These are phyloP conservation scores for Lottia scabra DNA, from an alignment of 2,888 invertebrate species.

Conservation along the genomic window DNA sequence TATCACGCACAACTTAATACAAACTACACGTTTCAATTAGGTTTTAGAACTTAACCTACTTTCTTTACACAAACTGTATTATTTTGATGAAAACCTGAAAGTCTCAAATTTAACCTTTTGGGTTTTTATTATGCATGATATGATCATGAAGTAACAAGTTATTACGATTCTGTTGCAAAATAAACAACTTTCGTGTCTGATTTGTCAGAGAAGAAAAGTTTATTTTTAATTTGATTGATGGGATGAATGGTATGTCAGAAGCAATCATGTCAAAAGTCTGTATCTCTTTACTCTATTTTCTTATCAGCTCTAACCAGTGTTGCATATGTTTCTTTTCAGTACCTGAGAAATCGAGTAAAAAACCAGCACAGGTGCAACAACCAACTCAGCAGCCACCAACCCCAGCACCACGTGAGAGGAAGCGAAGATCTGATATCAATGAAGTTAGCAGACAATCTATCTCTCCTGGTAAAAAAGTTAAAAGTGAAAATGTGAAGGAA, in stretches of 20 bases:
- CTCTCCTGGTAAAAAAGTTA: conserved; percentile 16
- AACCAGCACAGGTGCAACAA: background rate
- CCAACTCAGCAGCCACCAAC: background rate
- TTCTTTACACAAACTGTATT: no score
- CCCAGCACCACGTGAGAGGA: conserved; percentile 15
- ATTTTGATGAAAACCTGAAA: no score
- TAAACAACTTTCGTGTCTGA: no score
- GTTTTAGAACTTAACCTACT: no score
- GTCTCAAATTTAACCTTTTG: no score
- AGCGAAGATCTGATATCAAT: conserved; percentile 10
- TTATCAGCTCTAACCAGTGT: background rate
- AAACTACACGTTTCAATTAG: no score
- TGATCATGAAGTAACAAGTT: no score
- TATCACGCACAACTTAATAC: no score
- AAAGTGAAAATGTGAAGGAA: conserved; percentile 16
- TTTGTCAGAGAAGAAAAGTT: background rate
- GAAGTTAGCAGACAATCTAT: conserved; percentile 13
- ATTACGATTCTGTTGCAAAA: no score
- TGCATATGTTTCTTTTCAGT: conserved; percentile 12
- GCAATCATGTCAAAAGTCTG: background rate
- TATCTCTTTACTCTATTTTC: no score
- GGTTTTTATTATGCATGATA: no score
- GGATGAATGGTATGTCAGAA: background rate
- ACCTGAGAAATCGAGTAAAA: conserved; percentile 13
- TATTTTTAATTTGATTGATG: conserved; percentile 6